Percentiles rank a stretch among this genome's conserved stretches.
Evolutionary conservation across 1,140 invertebrate genomes (phyloP).

Genomic region (Euglossa dilemma): DNA sequence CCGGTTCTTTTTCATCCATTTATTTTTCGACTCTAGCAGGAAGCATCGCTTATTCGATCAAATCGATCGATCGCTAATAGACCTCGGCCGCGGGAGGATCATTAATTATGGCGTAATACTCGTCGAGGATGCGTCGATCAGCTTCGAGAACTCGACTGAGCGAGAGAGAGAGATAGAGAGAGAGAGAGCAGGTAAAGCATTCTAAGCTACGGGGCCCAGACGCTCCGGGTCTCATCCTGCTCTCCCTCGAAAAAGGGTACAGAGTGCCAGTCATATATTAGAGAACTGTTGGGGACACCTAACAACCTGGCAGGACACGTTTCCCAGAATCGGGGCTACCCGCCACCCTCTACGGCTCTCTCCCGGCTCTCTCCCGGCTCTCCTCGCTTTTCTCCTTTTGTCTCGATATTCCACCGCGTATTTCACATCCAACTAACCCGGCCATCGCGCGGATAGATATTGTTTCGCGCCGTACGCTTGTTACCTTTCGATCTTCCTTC

Average conservation of each 20-base stretch:
- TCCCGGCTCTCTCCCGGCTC: too few species aligned
- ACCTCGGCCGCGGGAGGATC: slow-evolving; percentile 56
- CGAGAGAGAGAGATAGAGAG: slow-evolving; percentile 33
- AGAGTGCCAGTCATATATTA: slow-evolving; percentile 79
- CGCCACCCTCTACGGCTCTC: slow-evolving; percentile 30
- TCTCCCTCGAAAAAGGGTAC: slow-evolving; percentile 64
- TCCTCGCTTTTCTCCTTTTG: slow-evolving; percentile 54
- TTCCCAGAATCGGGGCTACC: slow-evolving; percentile 76
- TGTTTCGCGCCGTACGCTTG: slow-evolving; percentile 38
- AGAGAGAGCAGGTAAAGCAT: slow-evolving; percentile 59
- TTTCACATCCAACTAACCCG: slow-evolving; percentile 34
- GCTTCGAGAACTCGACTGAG: neutral
- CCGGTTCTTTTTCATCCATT: neutral
- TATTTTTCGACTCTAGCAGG: slow-evolving; percentile 15
- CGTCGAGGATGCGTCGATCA: slow-evolving; percentile 30
- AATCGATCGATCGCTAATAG: slow-evolving; percentile 64
- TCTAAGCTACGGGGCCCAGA: slow-evolving; percentile 56
- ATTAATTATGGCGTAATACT: slow-evolving; percentile 67
- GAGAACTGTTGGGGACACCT: slow-evolving; percentile 79
- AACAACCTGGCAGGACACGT: slow-evolving; percentile 80
- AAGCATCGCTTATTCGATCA: slow-evolving; percentile 52
- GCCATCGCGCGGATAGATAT: slow-evolving; percentile 54
- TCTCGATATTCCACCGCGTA: slow-evolving; percentile 56
- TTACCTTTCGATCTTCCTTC: neutral
- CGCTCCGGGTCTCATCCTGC: slow-evolving; percentile 31